These are phyloP conservation scores for Drosophila robusta DNA, from an alignment of 2,888 invertebrate species.

Conservation along the genomic window DNA sequence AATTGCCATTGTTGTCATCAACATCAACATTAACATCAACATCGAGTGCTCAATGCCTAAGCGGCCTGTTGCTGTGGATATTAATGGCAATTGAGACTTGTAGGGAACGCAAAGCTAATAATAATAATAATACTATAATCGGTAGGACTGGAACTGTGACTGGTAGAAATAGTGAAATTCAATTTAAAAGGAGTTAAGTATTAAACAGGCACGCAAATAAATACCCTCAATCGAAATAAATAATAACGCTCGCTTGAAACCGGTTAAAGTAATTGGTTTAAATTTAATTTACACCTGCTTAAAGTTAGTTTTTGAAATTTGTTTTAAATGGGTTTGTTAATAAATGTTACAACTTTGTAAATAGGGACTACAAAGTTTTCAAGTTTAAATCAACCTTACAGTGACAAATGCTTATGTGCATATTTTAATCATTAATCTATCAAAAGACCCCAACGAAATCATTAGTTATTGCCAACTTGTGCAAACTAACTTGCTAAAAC, in stretches of 20 bases:
- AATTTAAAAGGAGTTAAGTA: neutral
- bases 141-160: neutral
- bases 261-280: too few relatives aligned
- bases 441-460: neutral
- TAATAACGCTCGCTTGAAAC: too few relatives aligned
- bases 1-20: slow-evolving; percentile 35
- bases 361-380: neutral
- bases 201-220: too few relatives aligned
- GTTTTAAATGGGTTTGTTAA: too few relatives aligned
- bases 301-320: too few relatives aligned
- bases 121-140: slow-evolving; percentile 13
- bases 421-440: slow-evolving; percentile 2
- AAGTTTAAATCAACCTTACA: neutral
- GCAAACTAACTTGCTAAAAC: neutral
- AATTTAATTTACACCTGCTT: too few relatives aligned
- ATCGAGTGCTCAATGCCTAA: slow-evolving; percentile 4
- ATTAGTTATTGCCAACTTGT: slow-evolving; percentile 7
- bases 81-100: slow-evolving; percentile 25
- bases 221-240: too few relatives aligned
- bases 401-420: neutral
- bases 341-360: neutral
- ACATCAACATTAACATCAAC: neutral
- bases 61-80: slow-evolving; percentile 12
- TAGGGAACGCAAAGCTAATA: slow-evolving; percentile 7
- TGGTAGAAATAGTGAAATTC: neutral